Conservation (phyloP, 2,797 vertebrate genomes). For the Cyclura pinguis region DNA sequence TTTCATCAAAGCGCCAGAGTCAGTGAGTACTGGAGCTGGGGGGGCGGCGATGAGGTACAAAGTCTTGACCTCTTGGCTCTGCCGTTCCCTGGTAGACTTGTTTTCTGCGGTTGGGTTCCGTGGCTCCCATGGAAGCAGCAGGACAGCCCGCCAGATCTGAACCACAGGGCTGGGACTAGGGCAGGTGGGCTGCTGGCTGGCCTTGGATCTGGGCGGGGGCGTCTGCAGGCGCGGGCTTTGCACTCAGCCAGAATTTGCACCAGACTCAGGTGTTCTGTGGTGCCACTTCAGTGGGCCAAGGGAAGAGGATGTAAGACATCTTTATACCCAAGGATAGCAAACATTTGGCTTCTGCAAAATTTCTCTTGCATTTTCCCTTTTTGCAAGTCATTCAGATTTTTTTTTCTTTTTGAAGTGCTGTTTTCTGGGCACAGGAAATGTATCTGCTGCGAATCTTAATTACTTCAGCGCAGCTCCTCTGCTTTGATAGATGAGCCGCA, state of each 20-base stretch:
- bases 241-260: not conserved
- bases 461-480: slow-evolving; percentile 8
- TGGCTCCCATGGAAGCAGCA: not conserved
- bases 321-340: no score
- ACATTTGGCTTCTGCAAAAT: not conserved
- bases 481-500: slow-evolving; percentile 36
- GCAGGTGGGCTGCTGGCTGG: not conserved
- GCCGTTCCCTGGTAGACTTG: not conserved
- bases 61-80: not conserved
- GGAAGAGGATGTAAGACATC: not conserved
- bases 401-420: not conserved
- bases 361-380: not conserved
- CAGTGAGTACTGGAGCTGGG: slow-evolving; percentile 80
- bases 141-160: not conserved
- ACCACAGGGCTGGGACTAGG: no score
- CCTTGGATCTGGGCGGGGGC: no score
- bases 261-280: no score
- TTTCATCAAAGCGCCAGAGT: slow-evolving; percentile 97
- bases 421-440: slow-evolving; percentile 5
- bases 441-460: not conserved
- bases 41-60: not conserved
- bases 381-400: not conserved
- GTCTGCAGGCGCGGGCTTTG: no score
- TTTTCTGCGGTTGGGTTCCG: not conserved
- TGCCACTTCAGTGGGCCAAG: not conserved